These are phyloP conservation scores for Heliconius hewitsoni DNA, from an alignment of 1,140 invertebrate genomes.

Conservation along the genomic window DNA sequence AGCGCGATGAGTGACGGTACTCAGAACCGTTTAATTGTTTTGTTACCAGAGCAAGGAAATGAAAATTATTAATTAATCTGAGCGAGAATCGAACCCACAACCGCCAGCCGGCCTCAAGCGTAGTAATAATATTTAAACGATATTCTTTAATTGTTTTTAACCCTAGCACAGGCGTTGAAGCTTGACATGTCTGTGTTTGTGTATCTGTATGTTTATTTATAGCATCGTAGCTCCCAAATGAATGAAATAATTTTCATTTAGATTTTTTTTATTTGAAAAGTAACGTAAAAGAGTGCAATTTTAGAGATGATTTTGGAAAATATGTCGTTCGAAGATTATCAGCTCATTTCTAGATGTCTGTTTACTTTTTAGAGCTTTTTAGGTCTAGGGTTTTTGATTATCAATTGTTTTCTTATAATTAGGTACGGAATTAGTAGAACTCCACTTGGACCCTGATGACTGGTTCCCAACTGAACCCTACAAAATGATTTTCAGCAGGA, in stretches of 20 bases:
- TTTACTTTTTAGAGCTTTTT: too few relatives aligned
- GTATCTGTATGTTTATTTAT: too few relatives aligned
- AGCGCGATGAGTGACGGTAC: background rate
- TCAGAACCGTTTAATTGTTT: background rate
- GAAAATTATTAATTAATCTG: background rate
- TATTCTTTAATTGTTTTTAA: too few relatives aligned
- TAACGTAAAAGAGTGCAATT: too few relatives aligned
- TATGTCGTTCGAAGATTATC: background rate
- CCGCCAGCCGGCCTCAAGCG: too few relatives aligned
- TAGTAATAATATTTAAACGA: too few relatives aligned
- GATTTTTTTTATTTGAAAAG: too few relatives aligned
- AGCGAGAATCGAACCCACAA: background rate
- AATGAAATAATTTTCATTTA: too few relatives aligned
- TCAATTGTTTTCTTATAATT: background rate
- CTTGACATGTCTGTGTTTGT: background rate
- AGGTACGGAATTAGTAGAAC: constrained; percentile 69
- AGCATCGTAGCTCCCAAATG: too few relatives aligned
- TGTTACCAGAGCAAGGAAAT: background rate
- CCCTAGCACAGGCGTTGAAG: too few relatives aligned
- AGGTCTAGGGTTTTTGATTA: constrained; percentile 12
- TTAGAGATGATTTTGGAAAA: background rate
- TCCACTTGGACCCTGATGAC: constrained; percentile 63
- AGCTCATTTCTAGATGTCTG: too few relatives aligned
- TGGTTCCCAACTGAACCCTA: constrained; percentile 73
- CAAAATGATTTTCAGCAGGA: constrained; percentile 69